These are phyloP conservation scores for Habroteleia sp. DNA, from an alignment of 2,888 invertebrate species.

Conservation along the genomic window DNA sequence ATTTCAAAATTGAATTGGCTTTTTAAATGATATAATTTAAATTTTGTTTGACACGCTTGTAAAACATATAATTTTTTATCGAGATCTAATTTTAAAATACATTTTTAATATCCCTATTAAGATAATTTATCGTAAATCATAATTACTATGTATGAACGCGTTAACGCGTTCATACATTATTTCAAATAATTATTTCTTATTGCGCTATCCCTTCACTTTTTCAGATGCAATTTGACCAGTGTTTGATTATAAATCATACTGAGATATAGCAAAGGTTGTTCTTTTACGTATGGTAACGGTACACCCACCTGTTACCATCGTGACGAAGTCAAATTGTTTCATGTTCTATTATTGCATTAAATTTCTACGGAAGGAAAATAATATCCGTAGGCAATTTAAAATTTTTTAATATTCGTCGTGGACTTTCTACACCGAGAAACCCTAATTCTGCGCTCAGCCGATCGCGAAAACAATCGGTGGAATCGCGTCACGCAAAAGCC, in stretches of 20 bases:
- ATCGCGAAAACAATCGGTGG: constrained; percentile 7
- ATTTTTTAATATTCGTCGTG: constrained; percentile 15
- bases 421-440: not conserved
- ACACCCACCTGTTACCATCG: constrained; percentile 26
- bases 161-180: too few species aligned
- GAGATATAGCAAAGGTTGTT: constrained; percentile 4
- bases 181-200: too few species aligned
- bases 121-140: too few species aligned
- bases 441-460: not conserved
- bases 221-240: not conserved
- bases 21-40: too few species aligned
- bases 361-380: constrained; percentile 13
- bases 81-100: too few species aligned
- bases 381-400: constrained; percentile 12
- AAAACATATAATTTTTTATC: too few species aligned
- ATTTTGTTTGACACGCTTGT: too few species aligned
- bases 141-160: too few species aligned
- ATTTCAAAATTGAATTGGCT: too few species aligned
- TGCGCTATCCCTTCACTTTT: too few species aligned
- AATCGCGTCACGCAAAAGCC: constrained; percentile 19
- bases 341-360: constrained; percentile 19
- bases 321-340: constrained; percentile 26
- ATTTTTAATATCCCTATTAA: too few species aligned
- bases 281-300: constrained; percentile 22
- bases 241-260: not conserved